Conservation (phyloP, 2,888 invertebrate genomes). For the Pecten maximus region DNA sequence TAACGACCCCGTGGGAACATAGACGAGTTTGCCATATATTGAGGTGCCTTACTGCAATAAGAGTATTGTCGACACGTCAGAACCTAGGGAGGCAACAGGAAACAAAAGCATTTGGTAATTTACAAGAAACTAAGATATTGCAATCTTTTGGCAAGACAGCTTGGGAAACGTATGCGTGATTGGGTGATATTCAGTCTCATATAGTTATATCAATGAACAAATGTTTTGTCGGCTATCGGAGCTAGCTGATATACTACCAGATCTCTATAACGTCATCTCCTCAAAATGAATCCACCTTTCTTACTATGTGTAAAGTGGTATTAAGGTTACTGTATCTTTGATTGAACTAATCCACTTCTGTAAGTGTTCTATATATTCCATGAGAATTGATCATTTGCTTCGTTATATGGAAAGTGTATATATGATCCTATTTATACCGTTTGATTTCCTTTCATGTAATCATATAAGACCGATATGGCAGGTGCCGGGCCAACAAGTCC, state of each 20-base stretch:
- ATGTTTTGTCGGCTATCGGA: background rate
- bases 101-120: too few relatives aligned
- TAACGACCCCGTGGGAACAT: too few relatives aligned
- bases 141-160: background rate
- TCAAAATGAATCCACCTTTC: background rate
- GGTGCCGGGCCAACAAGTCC: background rate
- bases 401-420: background rate
- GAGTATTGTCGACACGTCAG: too few relatives aligned
- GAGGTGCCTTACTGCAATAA: too few relatives aligned
- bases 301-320: background rate
- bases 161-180: background rate
- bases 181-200: background rate
- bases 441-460: constrained; percentile 30
- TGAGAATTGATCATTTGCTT: background rate
- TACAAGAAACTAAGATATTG: background rate
- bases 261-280: background rate
- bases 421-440: background rate
- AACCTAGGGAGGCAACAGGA: too few relatives aligned
- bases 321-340: background rate
- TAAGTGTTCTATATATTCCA: background rate
- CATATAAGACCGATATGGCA: background rate
- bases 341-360: background rate
- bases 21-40: too few relatives aligned
- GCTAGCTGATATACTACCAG: background rate
- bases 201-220: background rate